Evolutionary conservation across 92 coral and sea anemone species (phyloP).

Genomic region (Phenganax stokvisi): DNA sequence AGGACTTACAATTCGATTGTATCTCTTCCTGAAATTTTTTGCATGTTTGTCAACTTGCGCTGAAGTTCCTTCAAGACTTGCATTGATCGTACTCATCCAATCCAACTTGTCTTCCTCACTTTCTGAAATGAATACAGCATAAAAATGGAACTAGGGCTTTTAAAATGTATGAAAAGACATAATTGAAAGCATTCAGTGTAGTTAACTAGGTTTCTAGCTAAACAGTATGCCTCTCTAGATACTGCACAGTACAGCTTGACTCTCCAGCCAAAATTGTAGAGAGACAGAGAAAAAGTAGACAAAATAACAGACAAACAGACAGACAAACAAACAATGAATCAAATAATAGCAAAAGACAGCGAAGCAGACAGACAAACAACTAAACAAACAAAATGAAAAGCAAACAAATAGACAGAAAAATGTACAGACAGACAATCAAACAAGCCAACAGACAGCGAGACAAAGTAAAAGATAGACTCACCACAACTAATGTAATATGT

Average conservation of each 20-base stretch:
- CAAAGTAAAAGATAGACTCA: slow-evolving; percentile 27
- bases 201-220: too few species aligned
- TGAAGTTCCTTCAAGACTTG: slow-evolving; percentile 64
- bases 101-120: slow-evolving; percentile 73
- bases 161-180: too few species aligned
- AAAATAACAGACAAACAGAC: neutral
- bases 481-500: slow-evolving; percentile 96
- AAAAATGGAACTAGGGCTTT: too few species aligned
- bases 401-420: neutral
- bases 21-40: slow-evolving; percentile 63
- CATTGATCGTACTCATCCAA: slow-evolving; percentile 86
- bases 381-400: too few species aligned
- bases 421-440: neutral
- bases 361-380: too few species aligned
- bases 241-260: too few species aligned
- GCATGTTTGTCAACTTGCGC: slow-evolving; percentile 55
- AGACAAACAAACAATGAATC: too few species aligned
- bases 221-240: too few species aligned
- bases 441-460: neutral
- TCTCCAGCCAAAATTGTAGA: neutral
- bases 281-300: neutral
- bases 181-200: too few species aligned
- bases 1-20: slow-evolving; percentile 66
- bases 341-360: too few species aligned
- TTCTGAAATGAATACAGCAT: slow-evolving; percentile 43